Base-by-base conservation (phyloP, 1,140 invertebrate species). In the Drosophila pandora region DNA sequence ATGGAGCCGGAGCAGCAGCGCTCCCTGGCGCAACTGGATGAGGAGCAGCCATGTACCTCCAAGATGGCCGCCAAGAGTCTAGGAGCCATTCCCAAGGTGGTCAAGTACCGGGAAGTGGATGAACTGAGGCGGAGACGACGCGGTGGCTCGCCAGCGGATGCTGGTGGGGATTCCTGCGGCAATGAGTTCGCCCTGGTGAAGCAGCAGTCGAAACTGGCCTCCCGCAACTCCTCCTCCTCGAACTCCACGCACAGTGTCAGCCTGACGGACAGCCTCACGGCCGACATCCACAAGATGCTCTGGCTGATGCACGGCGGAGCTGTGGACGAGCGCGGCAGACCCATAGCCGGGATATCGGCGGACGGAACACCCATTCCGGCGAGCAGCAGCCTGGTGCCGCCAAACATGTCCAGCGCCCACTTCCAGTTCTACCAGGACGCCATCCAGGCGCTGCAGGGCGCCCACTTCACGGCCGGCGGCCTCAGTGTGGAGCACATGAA, bases 21-120 rank as follows among this genome's bases (percentile, higher is more conserved):
- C 55, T 28, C 21, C 43, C 43, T 39, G 17, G 37, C 30, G 6
- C 52, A 48, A 45, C 48, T 75, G 12, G 75, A 87, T 12, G 72
- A 75, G 48, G 85, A 91, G 21, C 83, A 88, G 21, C 83, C 83
- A 0, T 79, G 84, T 37, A 83, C 78, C 2, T 82, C 78, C 0
- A 76, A 72, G 21, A 76, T 76, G 62, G 74, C 77, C 0, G 64
- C 79, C 30, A 93, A 93, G 90, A 94, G 94, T 82, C 94, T 96
- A 72, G 95, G 95, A 10, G 95, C 95, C 39, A 96, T 96, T 78
- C 95, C 95, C 23, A 96, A 96, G 81, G 87, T 90, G 39, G 78
- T 85, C 1, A 88, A 90, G 37, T 91, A 91, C 43, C 83, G 87
- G 0, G 90, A 91, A 25, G 74, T 91, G 41, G 81, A 91, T 10